These are phyloP conservation scores for Anguilla anguilla DNA, from an alignment of 2,797 vertebrate species.

Conservation along the genomic window DNA sequence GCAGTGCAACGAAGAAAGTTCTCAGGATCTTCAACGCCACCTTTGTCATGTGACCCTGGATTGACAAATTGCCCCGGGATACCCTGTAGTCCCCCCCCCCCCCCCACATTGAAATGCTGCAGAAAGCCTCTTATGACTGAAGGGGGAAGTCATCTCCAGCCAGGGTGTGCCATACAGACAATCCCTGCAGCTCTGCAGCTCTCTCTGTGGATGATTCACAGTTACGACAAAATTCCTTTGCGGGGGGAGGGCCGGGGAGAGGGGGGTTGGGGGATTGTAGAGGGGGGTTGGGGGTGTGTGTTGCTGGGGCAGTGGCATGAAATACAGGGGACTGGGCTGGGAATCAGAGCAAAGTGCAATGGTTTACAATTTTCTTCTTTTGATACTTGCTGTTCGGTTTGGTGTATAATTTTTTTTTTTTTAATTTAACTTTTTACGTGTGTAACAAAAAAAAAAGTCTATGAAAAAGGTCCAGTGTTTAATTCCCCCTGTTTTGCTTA, in stretches of 20 bases:
- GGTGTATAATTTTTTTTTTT: not conserved
- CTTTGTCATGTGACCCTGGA: conserved; percentile 24
- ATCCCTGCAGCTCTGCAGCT: not conserved
- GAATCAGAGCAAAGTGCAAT: conserved; percentile 30
- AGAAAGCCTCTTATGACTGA: not conserved
- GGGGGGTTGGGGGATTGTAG: no score
- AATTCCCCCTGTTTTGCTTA: not conserved
- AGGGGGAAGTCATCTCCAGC: not conserved
- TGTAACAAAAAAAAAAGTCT: not conserved
- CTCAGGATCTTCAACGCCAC: conserved; percentile 37
- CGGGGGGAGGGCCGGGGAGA: no score
- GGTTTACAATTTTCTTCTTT: conserved; percentile 6
- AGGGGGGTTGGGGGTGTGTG: no score
- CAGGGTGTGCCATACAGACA: not conserved
- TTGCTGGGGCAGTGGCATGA: not conserved
- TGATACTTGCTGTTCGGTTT: conserved; percentile 4
- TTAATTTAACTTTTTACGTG: not conserved
- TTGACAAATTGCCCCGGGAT: not conserved
- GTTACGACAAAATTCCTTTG: no score
- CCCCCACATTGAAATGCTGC: not conserved
- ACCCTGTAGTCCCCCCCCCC: not conserved
- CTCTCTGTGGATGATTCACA: not conserved
- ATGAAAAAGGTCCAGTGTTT: not conserved
- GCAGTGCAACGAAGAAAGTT: conserved; percentile 31
- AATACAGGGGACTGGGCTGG: not conserved